phyloP scores from a whole-genome alignment of 2,113 vertebrate species.

The Vimba vimba region DNA sequence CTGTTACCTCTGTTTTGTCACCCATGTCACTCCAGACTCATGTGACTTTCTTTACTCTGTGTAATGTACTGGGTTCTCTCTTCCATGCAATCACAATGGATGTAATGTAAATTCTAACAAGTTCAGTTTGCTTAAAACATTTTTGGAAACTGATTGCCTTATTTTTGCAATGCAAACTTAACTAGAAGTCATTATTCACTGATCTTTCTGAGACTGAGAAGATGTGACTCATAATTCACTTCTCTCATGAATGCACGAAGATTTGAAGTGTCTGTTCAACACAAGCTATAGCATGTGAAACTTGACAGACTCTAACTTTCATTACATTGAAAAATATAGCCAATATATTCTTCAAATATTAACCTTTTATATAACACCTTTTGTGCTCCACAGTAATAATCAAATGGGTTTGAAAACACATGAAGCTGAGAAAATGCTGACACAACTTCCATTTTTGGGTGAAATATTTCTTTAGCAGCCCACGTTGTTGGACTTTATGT shows the following conservation, averaged over 20 bases:
- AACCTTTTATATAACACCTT: background rate
- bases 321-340: background rate
- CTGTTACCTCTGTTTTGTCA: background rate
- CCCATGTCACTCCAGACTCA: background rate
- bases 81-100: background rate
- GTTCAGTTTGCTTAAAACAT: too few species aligned
- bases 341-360: background rate
- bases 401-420: background rate
- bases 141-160: too few species aligned
- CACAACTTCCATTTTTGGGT: constrained; percentile 6
- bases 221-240: background rate
- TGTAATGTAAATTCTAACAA: too few species aligned
- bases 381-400: background rate
- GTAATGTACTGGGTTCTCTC: background rate
- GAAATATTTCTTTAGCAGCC: constrained; percentile 25
- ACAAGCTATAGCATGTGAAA: background rate
- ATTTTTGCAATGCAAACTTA: too few species aligned
- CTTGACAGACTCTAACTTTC: background rate
- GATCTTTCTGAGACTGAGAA: background rate
- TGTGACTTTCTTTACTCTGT: background rate
- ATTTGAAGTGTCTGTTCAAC: background rate
- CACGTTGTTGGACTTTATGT: background rate
- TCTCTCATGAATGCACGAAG: background rate
- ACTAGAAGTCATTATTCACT: background rate
- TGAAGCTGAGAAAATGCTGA: constrained; percentile 11